These are phyloP conservation scores for Drosophila miranda DNA, from an alignment of 1,140 invertebrate genomes.

Conservation along the genomic window DNA sequence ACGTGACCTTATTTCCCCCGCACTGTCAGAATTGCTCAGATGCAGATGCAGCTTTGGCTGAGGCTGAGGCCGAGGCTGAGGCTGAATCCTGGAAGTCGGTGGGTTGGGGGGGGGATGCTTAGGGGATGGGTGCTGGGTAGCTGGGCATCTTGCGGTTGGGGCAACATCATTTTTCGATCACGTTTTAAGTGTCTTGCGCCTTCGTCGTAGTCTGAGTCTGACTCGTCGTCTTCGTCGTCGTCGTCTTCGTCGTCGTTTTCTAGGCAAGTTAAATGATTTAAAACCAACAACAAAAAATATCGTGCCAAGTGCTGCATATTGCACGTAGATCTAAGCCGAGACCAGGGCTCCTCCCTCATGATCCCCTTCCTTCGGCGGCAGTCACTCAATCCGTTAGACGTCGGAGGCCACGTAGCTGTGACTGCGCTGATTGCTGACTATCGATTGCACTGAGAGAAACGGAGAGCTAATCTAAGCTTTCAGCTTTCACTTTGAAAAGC, in stretches of 20 bases:
- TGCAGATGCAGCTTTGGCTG: slow-evolving; percentile 14
- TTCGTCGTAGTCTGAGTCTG: slow-evolving; percentile 57
- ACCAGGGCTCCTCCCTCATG: slow-evolving; percentile 5
- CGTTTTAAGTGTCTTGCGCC: slow-evolving; percentile 80
- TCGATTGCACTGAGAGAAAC: slow-evolving; percentile 45
- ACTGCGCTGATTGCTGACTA: slow-evolving; percentile 57
- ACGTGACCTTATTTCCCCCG: slow-evolving; percentile 80
- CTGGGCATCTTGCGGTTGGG: slow-evolving; percentile 48
- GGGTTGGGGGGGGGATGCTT: slow-evolving; percentile 12
- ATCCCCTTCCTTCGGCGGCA: slow-evolving; percentile 26
- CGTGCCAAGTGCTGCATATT: slow-evolving; percentile 79
- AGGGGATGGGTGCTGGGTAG: slow-evolving; percentile 44
- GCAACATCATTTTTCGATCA: slow-evolving; percentile 80
- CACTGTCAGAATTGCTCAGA: slow-evolving; percentile 58
- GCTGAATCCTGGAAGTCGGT: slow-evolving; percentile 13
- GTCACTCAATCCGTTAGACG: slow-evolving; percentile 77
- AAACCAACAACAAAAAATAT: slow-evolving; percentile 78
- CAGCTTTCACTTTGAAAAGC: no score
- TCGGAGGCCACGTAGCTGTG: slow-evolving; percentile 63
- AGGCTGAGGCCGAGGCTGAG: slow-evolving; percentile 14
- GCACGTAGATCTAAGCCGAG: slow-evolving; percentile 58
- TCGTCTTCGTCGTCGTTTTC: slow-evolving; percentile 51
- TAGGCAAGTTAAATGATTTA: slow-evolving; percentile 79
- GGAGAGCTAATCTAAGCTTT: no score
- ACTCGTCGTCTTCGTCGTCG: slow-evolving; percentile 36